Evolutionary conservation across 2,797 vertebrate genomes (phyloP), one percentile per base, ranked within the genome.

Genomic region (Catamblyrhynchus diadema): DNA sequence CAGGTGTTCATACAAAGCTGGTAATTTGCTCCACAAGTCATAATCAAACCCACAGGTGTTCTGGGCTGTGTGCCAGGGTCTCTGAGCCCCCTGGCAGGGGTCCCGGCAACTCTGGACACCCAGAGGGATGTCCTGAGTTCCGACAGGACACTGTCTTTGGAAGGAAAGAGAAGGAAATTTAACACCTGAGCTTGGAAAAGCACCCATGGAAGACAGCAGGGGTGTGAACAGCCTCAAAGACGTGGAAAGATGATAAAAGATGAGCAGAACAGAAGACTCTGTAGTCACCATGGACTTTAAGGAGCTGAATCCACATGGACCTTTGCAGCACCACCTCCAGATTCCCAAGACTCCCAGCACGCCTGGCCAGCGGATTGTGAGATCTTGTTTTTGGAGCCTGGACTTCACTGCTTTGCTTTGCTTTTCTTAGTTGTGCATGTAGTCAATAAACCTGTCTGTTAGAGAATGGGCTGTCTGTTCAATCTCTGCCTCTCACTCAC

Each of bases 401-500:
- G 75, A 86, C 70, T 30, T 56, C 69, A 69, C 56, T 0, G 17
- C 83, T 94, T 96, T 72, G 86, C 73, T 95, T 51, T 53, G 74
- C 30, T 74, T n/a, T 42, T 1, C 32, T 77, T 91, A 90, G 72
- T 21, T 88, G 35, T 88, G 41, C 70, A 72, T 3, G 4, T 35
- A 90, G 9, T 71, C 54, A 96, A 96, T 96, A 96, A 96, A 96
- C 12, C 5, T 65, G 5, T n/a, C 19, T 88, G 42, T 75, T 83
- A 81, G 85, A 88, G 42, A 41, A 94, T 11, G 18, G 2, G 11
- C 28, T 57, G 81, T 19, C 56, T 94, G 9, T 72, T 91, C 73
- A 61, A 4, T 96, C 0, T 0, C 23, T 0, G 0, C 35, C 45
- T 56, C 78, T 48, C 41, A 51, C 32, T 72, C 42, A 7, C 45